Percentiles rank a stretch among this genome's conserved stretches.
These are phyloP conservation scores for Rotaria sp. DNA, from an alignment of 2,888 invertebrate species.

Conservation along the genomic window DNA sequence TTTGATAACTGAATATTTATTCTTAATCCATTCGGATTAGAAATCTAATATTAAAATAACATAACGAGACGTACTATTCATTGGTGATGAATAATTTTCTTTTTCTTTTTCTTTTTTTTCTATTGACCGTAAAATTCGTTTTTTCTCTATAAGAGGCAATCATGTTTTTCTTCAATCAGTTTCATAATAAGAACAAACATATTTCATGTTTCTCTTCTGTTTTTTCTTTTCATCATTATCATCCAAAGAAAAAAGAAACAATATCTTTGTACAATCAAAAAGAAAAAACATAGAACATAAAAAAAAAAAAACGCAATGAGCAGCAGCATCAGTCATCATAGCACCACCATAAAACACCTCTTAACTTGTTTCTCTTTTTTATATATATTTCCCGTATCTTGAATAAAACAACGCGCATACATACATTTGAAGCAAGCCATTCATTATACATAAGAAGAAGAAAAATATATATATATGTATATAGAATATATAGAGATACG, in stretches of 20 bases:
- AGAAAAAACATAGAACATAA: background rate
- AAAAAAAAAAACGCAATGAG: background rate
- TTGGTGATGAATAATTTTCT: background rate
- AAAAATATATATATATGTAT: background rate
- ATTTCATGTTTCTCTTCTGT: background rate
- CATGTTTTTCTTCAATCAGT: too few species aligned
- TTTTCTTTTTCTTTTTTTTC: too few species aligned
- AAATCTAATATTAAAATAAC: background rate
- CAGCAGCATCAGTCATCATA: background rate
- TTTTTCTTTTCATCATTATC: background rate
- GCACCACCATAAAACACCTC: too few species aligned
- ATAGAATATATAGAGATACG: too few species aligned
- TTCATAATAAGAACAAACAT: background rate
- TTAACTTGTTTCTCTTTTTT: background rate
- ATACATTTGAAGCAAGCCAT: slow-evolving; percentile 19
- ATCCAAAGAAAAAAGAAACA: background rate
- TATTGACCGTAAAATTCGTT: too few species aligned
- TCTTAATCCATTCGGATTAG: slow-evolving; percentile 2
- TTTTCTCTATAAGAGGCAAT: too few species aligned
- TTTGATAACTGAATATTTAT: slow-evolving; percentile 6
- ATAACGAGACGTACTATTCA: background rate
- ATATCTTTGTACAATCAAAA: slow-evolving; percentile 8
- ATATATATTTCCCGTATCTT: background rate
- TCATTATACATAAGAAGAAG: slow-evolving; percentile 2
- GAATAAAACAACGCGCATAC: slow-evolving; percentile 23